Percentiles rank a stretch among this genome's conserved stretches.
These are phyloP conservation scores for Dynastes grantii DNA, from an alignment of 2,888 invertebrate species.

Conservation along the genomic window DNA sequence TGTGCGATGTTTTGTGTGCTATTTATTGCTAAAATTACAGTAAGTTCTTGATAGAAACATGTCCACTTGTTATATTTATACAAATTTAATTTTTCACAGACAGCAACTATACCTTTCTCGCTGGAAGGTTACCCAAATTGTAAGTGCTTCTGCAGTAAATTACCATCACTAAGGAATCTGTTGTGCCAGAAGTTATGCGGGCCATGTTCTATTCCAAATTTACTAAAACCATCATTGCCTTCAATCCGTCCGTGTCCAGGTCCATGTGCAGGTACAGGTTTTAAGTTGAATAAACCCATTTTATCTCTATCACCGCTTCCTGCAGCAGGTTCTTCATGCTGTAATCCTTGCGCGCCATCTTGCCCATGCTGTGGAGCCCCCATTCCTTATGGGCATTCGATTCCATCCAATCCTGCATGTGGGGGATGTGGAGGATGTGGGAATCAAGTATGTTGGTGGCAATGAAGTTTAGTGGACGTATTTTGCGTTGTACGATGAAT, in stretches of 20 bases:
- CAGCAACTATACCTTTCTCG: slow-evolving; percentile 18
- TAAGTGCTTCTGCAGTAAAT: slow-evolving; percentile 41
- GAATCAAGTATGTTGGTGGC: too few species aligned
- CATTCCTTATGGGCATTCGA: too few species aligned
- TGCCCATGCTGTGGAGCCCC: too few species aligned
- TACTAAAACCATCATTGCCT: slow-evolving; percentile 4
- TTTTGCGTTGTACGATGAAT: too few species aligned
- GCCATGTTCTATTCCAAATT: background rate
- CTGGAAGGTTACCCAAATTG: slow-evolving; percentile 45
- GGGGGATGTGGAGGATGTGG: too few species aligned
- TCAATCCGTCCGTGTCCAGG: background rate
- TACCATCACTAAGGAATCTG: slow-evolving; percentile 28
- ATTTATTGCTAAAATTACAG: slow-evolving; percentile 22
- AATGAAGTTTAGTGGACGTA: too few species aligned
- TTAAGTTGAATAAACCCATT: too few species aligned
- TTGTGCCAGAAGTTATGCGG: slow-evolving; percentile 30
- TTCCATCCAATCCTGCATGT: too few species aligned
- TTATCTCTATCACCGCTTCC: too few species aligned
- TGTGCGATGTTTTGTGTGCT: background rate
- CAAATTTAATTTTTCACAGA: slow-evolving; percentile 31
- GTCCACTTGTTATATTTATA: background rate
- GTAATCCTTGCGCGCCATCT: background rate
- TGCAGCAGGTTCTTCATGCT: background rate
- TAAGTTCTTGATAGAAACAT: slow-evolving; percentile 5
- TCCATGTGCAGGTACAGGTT: background rate